Conservation (phyloP, 2,113 vertebrate genomes). For the Syngnathoides biaculeatus region DNA sequence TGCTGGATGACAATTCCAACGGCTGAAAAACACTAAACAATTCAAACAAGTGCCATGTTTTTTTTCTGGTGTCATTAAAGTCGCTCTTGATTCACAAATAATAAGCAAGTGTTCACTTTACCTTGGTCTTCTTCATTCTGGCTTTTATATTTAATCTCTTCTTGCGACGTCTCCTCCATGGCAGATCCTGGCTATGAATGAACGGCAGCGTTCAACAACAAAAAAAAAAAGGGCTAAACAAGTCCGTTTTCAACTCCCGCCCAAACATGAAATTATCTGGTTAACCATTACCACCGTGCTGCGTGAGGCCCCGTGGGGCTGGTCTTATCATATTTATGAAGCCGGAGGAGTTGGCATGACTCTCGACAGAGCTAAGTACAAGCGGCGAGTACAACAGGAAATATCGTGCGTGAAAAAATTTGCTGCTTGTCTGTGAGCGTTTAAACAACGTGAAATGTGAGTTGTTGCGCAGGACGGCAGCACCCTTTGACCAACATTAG, state of each 20-base stretch:
- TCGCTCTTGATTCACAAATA: not conserved
- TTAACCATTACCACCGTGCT: slow-evolving; percentile 73
- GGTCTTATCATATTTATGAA: slow-evolving; percentile 79
- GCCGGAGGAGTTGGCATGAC: slow-evolving; percentile 73
- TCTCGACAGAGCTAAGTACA: slow-evolving; percentile 22
- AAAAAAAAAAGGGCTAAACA: slow-evolving; percentile 11
- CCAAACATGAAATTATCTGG: slow-evolving; percentile 73
- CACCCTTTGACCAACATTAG: slow-evolving; percentile 3
- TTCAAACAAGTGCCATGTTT: not conserved
- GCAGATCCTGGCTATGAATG: slow-evolving; percentile 54
- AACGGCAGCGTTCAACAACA: slow-evolving; percentile 23
- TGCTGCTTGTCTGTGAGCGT: not conserved
- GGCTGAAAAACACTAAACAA: not conserved
- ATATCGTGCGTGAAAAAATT: not conserved
- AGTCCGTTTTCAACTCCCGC: slow-evolving; percentile 66
- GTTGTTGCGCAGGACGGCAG: not conserved
- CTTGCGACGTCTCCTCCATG: slow-evolving; percentile 68
- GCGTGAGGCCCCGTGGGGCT: slow-evolving; percentile 62
- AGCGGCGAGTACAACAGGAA: not conserved
- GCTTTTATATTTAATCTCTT: slow-evolving; percentile 52
- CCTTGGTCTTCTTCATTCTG: slow-evolving; percentile 64
- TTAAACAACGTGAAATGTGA: not conserved
- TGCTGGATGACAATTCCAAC: too few species aligned
- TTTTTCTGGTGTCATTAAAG: not conserved
- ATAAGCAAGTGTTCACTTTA: slow-evolving; percentile 22